Evolutionary conservation across 2,888 invertebrate species (phyloP).

Genomic region (Nomada hirtipes): DNA sequence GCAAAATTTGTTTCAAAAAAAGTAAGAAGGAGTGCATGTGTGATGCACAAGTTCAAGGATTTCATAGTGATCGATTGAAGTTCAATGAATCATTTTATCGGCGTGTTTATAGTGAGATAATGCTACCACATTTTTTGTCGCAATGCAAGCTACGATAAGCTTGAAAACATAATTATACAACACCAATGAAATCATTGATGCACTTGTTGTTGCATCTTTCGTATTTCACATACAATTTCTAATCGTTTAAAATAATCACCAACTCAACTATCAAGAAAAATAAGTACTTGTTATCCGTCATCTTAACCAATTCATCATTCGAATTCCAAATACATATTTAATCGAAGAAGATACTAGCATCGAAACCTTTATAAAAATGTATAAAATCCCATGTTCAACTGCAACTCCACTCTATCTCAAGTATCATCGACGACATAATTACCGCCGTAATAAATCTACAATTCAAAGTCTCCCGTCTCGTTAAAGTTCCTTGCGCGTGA

Average conservation of each 20-base stretch:
- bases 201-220: background rate
- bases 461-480: conserved; percentile 1
- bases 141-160: background rate
- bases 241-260: background rate
- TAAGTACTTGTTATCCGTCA: too few relatives aligned
- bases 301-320: background rate
- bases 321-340: background rate
- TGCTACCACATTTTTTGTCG: background rate
- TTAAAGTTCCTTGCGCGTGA: background rate
- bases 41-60: too few relatives aligned
- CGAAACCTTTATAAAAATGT: background rate
- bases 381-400: background rate
- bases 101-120: background rate
- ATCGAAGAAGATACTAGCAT: background rate
- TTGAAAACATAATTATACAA: conserved; percentile 1
- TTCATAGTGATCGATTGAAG: background rate
- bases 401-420: background rate
- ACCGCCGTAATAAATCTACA: conserved; percentile 3
- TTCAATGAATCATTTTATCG: conserved; percentile 4
- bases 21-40: too few relatives aligned
- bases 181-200: background rate
- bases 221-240: background rate
- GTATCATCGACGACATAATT: background rate
- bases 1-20: too few relatives aligned
- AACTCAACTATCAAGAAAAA: too few relatives aligned